phyloP scores from a whole-genome alignment of 2,113 vertebrate genomes.

The Pelusios castaneus region DNA sequence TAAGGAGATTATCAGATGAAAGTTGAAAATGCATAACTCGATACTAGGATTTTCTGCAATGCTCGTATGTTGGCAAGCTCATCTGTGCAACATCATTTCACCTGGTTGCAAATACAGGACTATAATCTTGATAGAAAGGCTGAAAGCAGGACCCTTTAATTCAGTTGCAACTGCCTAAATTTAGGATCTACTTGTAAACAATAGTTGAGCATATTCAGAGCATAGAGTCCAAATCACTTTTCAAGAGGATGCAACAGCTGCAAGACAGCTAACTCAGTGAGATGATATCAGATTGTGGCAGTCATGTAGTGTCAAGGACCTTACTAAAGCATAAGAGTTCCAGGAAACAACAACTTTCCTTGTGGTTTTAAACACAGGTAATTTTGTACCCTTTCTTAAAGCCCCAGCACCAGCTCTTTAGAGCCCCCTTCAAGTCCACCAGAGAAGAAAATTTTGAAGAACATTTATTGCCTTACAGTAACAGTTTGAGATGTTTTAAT shows the following conservation, averaged over 20 bases:
- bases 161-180: not conserved
- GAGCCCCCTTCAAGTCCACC: not conserved
- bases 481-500: not conserved
- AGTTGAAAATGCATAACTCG: not conserved
- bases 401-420: not conserved
- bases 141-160: accelerated
- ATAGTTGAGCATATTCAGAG: not conserved
- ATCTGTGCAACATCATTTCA: not conserved
- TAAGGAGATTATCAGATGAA: not conserved
- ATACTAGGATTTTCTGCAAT: accelerated
- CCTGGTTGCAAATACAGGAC: not conserved
- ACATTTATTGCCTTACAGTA: not conserved
- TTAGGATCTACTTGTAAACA: not conserved
- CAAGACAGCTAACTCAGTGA: no score
- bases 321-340: no score
- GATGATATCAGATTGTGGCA: no score
- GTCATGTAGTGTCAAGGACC: no score
- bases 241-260: no score
- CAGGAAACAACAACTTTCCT: no score
- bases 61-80: not conserved
- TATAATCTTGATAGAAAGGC: not conserved
- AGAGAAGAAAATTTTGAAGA: not conserved
- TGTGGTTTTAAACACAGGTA: no score
- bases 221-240: not conserved
- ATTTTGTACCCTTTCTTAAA: no score